Evolutionary conservation across 1,140 invertebrate species (phyloP), one percentile per base, ranked within the genome.

Genomic region (Penaeus indicus): DNA sequence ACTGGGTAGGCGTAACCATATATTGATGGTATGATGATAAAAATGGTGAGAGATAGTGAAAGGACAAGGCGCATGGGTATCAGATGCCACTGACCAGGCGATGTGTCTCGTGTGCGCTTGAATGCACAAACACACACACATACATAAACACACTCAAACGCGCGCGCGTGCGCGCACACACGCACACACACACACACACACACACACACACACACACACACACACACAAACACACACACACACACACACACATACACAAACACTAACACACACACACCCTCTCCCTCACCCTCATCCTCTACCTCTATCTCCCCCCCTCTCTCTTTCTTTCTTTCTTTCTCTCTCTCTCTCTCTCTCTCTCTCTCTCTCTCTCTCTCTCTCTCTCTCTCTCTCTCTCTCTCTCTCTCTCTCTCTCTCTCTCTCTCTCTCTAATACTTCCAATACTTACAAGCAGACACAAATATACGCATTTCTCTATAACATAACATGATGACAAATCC

Each of bases 191-290:
- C 25, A 61, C 22, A 27, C 62, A 27, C 22, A n/a, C 62, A 61
- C 60, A 67, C 81, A 84, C 81, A 84, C 61, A 84, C 81, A 84
- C 81, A 84, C 13, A 67, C 62, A 84, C 81, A 84, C 61, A 84
- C 62, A 64, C 62, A 84, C 81, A 84, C 81, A 84, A 25, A 84
- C 62, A 83, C 81, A 83, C 81, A 67, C 81, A 27, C 81, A 22
- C 79, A 22, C 79, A 61, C 79, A 60, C 79, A 60, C 38, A 54
- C 75, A 77, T 21, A 27, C 75, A 27, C 75, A 27, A 13, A 22
- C 79, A 60, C 79, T 47, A 1, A 60, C 79, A 60, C 42, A 60
- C 79, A 60, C 79, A 60, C 78, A 47, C 78, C 7, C 11, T 75
- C 38, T 54, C 16, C 21, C 60, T 38, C 3, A 61, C 54, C 1